These are phyloP conservation scores for Habroteleia sp. DNA, from an alignment of 2,888 invertebrate genomes.

Conservation along the genomic window DNA sequence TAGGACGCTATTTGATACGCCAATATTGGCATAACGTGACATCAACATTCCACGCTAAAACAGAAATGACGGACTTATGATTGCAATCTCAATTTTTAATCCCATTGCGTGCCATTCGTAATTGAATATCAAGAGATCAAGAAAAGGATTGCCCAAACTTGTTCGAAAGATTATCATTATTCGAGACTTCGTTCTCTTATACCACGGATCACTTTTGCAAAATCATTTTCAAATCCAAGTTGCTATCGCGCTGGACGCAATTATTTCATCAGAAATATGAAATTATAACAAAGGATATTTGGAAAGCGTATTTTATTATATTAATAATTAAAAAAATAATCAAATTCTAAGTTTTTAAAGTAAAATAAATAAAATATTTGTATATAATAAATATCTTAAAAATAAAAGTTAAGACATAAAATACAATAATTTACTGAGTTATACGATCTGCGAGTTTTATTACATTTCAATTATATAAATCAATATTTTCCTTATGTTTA, in stretches of 20 bases:
- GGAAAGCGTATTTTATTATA: too few species aligned
- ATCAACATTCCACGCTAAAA: constrained; percentile 15
- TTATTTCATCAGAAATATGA: too few species aligned
- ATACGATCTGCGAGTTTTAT: too few species aligned
- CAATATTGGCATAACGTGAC: constrained; percentile 47
- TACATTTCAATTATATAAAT: too few species aligned
- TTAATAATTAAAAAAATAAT: too few species aligned
- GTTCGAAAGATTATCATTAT: constrained; percentile 78
- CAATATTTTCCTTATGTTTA: too few species aligned
- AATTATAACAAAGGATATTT: too few species aligned
- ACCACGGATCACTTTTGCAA: constrained; percentile 63
- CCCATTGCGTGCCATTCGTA: constrained; percentile 9
- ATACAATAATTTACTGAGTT: too few species aligned
- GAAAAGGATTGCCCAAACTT: constrained; percentile 65
- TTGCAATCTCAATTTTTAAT: constrained; percentile 23
- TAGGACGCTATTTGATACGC: constrained; percentile 21
- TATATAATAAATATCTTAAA: too few species aligned
- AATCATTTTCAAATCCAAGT: constrained; percentile 80
- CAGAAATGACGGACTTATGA: constrained; percentile 29
- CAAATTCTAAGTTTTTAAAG: too few species aligned
- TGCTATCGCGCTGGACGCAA: constrained; percentile 69
- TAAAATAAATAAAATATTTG: too few species aligned
- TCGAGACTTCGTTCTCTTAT: background rate
- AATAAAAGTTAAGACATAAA: too few species aligned
- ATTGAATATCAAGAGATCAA: constrained; percentile 29